Conservation (phyloP, 2,113 vertebrate species). For the Aphyosemion australe region DNA sequence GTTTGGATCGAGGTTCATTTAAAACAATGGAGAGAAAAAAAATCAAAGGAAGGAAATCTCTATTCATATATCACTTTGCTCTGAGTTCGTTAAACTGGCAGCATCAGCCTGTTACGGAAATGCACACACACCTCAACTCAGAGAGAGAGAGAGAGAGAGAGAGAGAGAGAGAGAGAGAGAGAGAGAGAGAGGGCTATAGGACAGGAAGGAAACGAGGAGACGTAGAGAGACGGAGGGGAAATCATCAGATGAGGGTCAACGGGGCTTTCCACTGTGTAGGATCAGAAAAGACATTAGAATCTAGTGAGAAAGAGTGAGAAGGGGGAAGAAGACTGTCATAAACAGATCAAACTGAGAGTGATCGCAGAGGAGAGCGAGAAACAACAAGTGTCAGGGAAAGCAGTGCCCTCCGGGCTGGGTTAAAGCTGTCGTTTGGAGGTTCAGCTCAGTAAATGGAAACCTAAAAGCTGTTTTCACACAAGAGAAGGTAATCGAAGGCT, state of each 20-base stretch:
- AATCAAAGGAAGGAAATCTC: constrained; percentile 55
- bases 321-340: constrained; percentile 40
- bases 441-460: not conserved
- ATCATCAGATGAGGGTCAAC: constrained; percentile 44
- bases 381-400: constrained; percentile 9
- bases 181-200: constrained; percentile 14
- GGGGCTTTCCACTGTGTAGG: constrained; percentile 72
- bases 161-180: constrained; percentile 4
- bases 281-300: constrained; percentile 44
- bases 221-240: constrained; percentile 12
- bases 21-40: constrained; percentile 49
- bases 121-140: constrained; percentile 10
- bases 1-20: constrained; percentile 15
- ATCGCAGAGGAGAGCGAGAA: constrained; percentile 3
- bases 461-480: constrained; percentile 3
- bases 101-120: constrained; percentile 36
- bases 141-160: not conserved
- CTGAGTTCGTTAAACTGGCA: constrained; percentile 12
- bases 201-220: constrained; percentile 60
- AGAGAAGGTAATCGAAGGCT: constrained; percentile 11
- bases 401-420: not conserved
- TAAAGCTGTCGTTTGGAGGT: not conserved
- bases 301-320: constrained; percentile 21
- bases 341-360: constrained; percentile 13
- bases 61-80: constrained; percentile 36